Evolutionary conservation across 2,797 vertebrate species (phyloP).

Genomic region (Peromyscus attwateri): DNA sequence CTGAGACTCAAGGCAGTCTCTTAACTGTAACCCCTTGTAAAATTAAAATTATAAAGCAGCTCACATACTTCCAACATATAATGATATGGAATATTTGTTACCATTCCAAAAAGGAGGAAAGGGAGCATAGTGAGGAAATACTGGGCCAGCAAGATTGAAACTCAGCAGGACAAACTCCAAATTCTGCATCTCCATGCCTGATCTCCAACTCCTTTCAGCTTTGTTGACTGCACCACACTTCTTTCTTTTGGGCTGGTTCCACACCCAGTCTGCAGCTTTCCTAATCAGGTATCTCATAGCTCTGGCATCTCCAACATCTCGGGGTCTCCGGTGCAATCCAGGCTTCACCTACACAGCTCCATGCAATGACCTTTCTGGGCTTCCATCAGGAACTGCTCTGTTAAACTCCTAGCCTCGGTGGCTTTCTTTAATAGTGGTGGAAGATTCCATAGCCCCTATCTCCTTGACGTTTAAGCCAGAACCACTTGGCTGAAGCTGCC

Average conservation of each 20-base stretch:
- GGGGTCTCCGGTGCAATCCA: not conserved
- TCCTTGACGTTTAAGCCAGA: not conserved
- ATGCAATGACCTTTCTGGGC: not conserved
- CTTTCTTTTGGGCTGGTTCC: not conserved
- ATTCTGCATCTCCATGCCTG: not conserved
- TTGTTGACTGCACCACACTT: not conserved
- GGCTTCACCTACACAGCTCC: not conserved
- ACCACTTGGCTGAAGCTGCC: not conserved
- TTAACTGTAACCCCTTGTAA: not conserved
- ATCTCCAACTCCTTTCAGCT: not conserved
- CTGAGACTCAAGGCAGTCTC: not conserved
- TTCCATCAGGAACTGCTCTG: not conserved
- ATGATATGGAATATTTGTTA: not conserved
- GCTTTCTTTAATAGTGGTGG: not conserved
- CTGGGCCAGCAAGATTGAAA: not conserved
- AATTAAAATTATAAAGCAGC: not conserved
- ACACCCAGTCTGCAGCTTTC: not conserved
- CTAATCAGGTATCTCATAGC: not conserved
- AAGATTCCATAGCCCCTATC: too few relatives aligned
- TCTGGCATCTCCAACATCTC: not conserved
- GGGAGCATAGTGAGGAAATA: not conserved
- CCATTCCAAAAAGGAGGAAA: not conserved
- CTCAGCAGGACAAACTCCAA: not conserved
- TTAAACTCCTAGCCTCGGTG: not conserved
- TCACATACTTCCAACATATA: not conserved